Percentiles rank a stretch among this genome's conserved stretches.
phyloP scores from a whole-genome alignment of 2,113 vertebrate genomes.

The Lophochroa leadbeateri region DNA sequence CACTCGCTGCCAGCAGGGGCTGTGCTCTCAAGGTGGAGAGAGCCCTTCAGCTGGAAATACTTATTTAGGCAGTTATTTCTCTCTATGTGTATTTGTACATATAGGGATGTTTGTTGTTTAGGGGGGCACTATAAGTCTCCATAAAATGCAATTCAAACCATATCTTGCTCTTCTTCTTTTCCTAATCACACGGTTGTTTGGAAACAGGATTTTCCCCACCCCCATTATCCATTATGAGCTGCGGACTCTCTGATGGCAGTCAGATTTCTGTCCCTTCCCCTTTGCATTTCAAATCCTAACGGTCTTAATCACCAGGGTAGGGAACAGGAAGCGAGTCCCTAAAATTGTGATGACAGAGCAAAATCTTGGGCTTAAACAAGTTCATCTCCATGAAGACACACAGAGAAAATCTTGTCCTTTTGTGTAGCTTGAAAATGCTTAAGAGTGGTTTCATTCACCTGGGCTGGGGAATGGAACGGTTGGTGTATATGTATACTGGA shows the following conservation, averaged over 20 bases:
- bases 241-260: background rate
- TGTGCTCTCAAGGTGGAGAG: background rate
- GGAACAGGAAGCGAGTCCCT: background rate
- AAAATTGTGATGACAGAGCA: background rate
- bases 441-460: background rate
- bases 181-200: background rate
- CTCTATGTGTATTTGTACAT: background rate
- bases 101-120: no score
- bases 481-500: fast-evolving
- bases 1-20: background rate
- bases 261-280: background rate
- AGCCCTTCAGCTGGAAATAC: background rate
- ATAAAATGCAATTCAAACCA: background rate
- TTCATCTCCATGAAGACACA: background rate
- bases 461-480: background rate
- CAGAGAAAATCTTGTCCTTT: background rate
- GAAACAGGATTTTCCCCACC: background rate
- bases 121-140: background rate
- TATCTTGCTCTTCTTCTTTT: background rate
- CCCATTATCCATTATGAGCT: background rate
- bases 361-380: background rate
- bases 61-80: background rate
- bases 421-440: background rate
- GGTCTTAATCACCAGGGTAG: background rate
- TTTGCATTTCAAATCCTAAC: background rate